These are phyloP conservation scores for Staurois parvus DNA, from an alignment of 2,797 vertebrate genomes.

Conservation along the genomic window DNA sequence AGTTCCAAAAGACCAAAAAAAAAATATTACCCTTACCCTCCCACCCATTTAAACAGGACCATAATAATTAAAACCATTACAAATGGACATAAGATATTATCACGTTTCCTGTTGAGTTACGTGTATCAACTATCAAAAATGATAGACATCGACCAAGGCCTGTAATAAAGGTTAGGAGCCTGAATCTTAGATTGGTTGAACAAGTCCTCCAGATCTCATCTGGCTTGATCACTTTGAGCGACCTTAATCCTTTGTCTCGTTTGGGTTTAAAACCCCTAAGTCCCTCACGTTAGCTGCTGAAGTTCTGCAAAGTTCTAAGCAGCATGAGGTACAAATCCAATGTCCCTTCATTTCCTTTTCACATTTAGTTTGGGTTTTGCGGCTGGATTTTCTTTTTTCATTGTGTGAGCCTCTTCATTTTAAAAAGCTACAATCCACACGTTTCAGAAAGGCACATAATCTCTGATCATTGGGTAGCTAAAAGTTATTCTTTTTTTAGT, in stretches of 20 bases:
- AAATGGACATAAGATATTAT: slow-evolving; percentile 47
- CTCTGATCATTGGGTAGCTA: not conserved
- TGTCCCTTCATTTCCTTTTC: slow-evolving; percentile 60
- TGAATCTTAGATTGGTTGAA: slow-evolving; percentile 38
- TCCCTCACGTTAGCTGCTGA: slow-evolving; percentile 49
- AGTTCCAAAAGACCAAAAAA: slow-evolving; percentile 27
- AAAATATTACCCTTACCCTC: slow-evolving; percentile 46
- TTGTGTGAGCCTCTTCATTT: slow-evolving; percentile 29
- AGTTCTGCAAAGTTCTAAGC: slow-evolving; percentile 31
- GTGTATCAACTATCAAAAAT: slow-evolving; percentile 12
- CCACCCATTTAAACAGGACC: slow-evolving; percentile 43
- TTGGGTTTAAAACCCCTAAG: slow-evolving; percentile 54
- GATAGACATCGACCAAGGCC: slow-evolving; percentile 5
- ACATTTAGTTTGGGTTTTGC: slow-evolving; percentile 55
- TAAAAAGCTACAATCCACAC: slow-evolving; percentile 39
- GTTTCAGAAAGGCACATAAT: slow-evolving; percentile 13
- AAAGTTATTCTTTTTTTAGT: slow-evolving; percentile 18
- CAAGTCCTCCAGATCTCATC: slow-evolving; percentile 59
- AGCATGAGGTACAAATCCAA: slow-evolving; percentile 52
- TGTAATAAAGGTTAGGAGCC: slow-evolving; percentile 11
- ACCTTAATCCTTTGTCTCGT: slow-evolving; percentile 37
- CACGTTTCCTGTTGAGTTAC: slow-evolving; percentile 40
- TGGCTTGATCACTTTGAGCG: slow-evolving; percentile 60
- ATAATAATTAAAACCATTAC: slow-evolving; percentile 49
- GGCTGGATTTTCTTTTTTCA: slow-evolving; percentile 2